phyloP scores from a whole-genome alignment of 2,113 vertebrate species.

The Plecturocebus donacophilus region DNA sequence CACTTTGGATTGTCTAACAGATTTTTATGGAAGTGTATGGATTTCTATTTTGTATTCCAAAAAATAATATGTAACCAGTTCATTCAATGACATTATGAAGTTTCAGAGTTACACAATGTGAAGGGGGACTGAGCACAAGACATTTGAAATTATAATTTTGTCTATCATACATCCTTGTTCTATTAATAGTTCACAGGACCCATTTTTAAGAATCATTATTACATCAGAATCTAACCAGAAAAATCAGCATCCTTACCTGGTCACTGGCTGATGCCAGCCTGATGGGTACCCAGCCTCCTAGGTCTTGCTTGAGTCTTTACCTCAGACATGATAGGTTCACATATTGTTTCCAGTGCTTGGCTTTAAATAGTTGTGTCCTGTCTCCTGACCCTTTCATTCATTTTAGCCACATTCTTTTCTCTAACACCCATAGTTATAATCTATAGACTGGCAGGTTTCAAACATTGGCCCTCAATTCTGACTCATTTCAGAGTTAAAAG shows the following conservation, averaged over 20 bases:
- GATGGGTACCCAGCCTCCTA: no score
- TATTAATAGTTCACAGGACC: not conserved
- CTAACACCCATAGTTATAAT: not conserved
- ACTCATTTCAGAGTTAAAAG: not conserved
- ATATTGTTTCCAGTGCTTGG: not conserved
- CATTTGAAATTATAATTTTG: not conserved
- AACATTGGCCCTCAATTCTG: not conserved
- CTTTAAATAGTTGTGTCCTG: not conserved
- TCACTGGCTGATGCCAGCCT: fast-evolving
- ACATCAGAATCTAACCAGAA: not conserved
- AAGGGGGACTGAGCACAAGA: not conserved
- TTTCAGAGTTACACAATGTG: fast-evolving
- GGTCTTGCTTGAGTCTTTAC: not conserved
- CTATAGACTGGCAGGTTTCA: not conserved
- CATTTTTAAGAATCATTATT: not conserved
- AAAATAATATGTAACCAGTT: not conserved
- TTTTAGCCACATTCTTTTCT: not conserved
- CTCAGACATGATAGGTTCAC: fast-evolving
- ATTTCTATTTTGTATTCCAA: not conserved
- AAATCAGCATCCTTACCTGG: no score
- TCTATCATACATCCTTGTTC: fast-evolving
- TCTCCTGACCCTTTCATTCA: not conserved
- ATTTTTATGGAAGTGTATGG: not conserved
- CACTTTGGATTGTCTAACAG: no score
- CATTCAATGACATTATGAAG: not conserved